Conservation (phyloP, 1,140 invertebrate genomes). For the Drosophila persimilis region DNA sequence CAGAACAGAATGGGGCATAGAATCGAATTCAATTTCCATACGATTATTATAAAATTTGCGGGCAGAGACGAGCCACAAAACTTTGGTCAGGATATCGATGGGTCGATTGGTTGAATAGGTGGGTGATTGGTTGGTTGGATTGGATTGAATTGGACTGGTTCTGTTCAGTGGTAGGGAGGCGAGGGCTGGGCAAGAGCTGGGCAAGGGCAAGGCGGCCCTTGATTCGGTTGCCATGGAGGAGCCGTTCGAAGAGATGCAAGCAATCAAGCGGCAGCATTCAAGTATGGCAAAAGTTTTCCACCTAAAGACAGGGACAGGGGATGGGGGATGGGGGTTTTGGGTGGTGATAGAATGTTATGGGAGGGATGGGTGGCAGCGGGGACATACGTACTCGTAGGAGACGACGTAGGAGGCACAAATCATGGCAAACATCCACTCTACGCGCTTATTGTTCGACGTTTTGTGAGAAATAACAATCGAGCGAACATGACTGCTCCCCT, state of each 20-base stretch:
- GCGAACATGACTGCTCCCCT: slow-evolving; percentile 8
- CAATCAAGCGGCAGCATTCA: slow-evolving; percentile 6
- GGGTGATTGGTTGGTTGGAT: too few species aligned
- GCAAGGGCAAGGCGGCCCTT: not conserved
- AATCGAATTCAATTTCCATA: slow-evolving; percentile 73
- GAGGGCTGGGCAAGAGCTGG: too few species aligned
- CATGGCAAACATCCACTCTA: slow-evolving; percentile 32
- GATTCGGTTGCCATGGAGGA: not conserved
- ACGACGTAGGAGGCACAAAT: slow-evolving; percentile 11
- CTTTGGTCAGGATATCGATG: slow-evolving; percentile 17
- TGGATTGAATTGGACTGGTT: too few species aligned
- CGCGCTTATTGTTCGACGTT: slow-evolving; percentile 38
- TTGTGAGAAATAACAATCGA: slow-evolving; percentile 50
- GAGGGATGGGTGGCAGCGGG: too few species aligned
- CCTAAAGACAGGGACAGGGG: not conserved
- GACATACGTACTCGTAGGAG: not conserved
- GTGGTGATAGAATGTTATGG: too few species aligned
- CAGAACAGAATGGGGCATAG: slow-evolving; percentile 15
- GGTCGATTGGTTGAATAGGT: not conserved
- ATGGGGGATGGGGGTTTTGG: too few species aligned
- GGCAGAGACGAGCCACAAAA: slow-evolving; percentile 42
- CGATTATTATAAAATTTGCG: slow-evolving; percentile 58
- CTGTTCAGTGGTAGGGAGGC: too few species aligned
- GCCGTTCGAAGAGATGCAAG: not conserved
- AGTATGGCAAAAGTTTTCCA: slow-evolving; percentile 26